These are phyloP conservation scores for Henricia sp. DNA, from an alignment of 53 echinoderm and acorn worm genomes.

Conservation along the genomic window DNA sequence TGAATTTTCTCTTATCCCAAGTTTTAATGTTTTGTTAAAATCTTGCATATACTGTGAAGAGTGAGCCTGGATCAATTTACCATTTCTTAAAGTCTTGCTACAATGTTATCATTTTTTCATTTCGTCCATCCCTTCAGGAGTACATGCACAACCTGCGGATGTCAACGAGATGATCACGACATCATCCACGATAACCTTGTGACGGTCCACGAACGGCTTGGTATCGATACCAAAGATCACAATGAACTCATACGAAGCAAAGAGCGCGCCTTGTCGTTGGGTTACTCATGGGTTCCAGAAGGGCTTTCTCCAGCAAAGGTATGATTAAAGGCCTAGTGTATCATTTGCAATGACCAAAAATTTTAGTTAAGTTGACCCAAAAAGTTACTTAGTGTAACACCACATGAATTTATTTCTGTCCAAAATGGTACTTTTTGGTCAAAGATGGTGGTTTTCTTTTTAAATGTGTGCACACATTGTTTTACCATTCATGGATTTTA, in stretches of 20 bases:
- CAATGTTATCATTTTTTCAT: not conserved
- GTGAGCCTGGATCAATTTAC: not conserved
- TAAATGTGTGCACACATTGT: no score
- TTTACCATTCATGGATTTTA: no score
- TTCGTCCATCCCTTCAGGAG: constrained; percentile 57
- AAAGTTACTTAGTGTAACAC: no score
- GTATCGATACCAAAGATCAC: constrained; percentile 76
- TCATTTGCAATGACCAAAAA: no score
- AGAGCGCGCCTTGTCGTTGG: constrained; percentile 85
- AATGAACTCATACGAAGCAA: constrained; percentile 84
- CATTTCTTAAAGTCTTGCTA: not conserved
- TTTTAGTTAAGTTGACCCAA: no score
- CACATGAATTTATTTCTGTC: no score
- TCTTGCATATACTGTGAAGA: no score
- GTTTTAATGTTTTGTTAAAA: no score
- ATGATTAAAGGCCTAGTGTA: no score
- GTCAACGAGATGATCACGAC: constrained; percentile 91
- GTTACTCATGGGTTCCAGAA: constrained; percentile 95
- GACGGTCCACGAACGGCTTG: constrained; percentile 87
- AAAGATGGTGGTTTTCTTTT: no score
- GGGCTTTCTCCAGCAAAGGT: constrained; percentile 97
- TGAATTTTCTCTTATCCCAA: no score
- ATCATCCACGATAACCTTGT: constrained; percentile 98
- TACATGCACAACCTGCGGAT: constrained; percentile 90
- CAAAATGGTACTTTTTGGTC: no score